These are phyloP conservation scores for Aethes cnicana DNA, from an alignment of 2,888 invertebrate genomes.

Conservation along the genomic window DNA sequence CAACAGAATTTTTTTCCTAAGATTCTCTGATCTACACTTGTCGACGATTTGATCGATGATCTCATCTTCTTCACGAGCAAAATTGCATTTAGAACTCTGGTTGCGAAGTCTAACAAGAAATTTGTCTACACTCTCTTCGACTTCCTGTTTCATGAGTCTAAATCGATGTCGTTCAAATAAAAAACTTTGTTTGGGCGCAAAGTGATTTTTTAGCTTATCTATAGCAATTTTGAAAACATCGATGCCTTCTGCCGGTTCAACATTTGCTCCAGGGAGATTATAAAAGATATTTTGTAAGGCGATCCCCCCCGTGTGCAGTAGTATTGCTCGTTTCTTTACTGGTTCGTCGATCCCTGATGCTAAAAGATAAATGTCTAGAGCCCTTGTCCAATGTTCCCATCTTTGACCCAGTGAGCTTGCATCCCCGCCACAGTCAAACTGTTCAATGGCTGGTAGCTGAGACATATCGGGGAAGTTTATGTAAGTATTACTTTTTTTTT, in stretches of 20 bases:
- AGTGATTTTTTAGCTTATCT: neutral
- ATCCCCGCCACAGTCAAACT: neutral
- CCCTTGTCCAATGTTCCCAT: constrained; percentile 1
- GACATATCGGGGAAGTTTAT: neutral
- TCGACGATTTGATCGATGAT: too few species aligned
- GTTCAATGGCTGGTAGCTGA: neutral
- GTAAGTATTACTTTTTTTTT: too few species aligned
- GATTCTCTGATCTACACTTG: too few species aligned
- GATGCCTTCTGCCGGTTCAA: neutral
- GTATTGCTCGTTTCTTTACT: neutral
- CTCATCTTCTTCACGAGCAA: too few species aligned
- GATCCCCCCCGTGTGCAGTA: neutral
- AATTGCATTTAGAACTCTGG: too few species aligned
- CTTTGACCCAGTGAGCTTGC: neutral
- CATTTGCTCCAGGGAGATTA: neutral
- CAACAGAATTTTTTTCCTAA: too few species aligned
- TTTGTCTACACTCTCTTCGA: too few species aligned
- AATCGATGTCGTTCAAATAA: neutral
- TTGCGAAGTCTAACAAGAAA: too few species aligned
- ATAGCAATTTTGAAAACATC: neutral
- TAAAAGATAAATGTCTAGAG: neutral
- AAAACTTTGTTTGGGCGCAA: neutral
- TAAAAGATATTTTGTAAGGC: neutral
- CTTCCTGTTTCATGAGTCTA: neutral
- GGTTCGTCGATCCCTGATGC: neutral